Conservation (phyloP, 2,113 vertebrate genomes). For the Xerus inauris region DNA sequence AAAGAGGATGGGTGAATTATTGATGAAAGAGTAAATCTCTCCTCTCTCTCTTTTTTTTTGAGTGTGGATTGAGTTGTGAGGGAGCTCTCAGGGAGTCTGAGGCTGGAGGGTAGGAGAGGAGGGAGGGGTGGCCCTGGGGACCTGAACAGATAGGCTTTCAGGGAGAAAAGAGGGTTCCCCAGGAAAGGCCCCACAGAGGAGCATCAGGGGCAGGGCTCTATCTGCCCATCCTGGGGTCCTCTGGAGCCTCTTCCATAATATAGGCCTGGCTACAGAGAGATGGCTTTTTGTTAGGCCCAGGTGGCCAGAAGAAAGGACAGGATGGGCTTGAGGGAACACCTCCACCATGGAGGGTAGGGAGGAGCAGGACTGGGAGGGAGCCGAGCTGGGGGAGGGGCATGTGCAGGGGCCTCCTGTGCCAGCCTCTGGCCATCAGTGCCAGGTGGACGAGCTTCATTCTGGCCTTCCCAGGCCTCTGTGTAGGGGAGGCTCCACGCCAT, state of each 20-base stretch:
- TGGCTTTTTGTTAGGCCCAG: neutral
- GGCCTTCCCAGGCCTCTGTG: neutral
- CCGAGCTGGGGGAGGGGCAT: neutral
- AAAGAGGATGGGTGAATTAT: neutral
- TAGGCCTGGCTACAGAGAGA: neutral
- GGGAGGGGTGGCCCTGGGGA: neutral
- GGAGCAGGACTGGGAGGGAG: neutral
- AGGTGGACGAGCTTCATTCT: neutral
- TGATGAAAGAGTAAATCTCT: neutral
- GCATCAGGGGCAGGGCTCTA: neutral
- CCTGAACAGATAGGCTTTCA: neutral
- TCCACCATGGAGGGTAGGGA: neutral
- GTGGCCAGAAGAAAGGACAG: conserved; percentile 53
- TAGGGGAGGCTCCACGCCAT: neutral
- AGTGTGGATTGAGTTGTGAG: no score
- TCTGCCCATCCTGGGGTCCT: neutral
- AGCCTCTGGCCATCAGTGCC: neutral
- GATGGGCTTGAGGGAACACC: conserved; percentile 40
- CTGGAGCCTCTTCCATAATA: conserved; percentile 25
- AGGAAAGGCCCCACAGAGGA: no score
- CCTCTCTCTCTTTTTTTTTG: neutral
- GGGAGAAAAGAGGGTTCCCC: neutral
- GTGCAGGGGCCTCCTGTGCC: no score
- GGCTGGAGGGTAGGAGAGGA: neutral
- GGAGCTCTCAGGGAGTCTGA: neutral